Base-by-base conservation (phyloP, 2,888 invertebrate genomes). In the Acronicta aceris region DNA sequence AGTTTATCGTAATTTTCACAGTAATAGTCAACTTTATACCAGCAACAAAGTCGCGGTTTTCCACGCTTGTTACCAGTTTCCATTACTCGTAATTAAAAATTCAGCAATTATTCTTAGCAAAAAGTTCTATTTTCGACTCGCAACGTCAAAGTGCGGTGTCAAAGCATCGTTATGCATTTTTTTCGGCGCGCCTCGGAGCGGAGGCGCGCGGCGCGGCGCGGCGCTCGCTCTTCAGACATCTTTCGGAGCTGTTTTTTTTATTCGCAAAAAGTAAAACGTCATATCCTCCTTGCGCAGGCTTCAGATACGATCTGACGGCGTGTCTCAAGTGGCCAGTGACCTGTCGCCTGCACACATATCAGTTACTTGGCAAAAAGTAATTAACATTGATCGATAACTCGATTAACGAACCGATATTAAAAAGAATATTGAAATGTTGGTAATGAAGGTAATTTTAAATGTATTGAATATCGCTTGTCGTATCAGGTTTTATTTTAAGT, bases 211-310 rank as follows among this genome's bases (percentile, higher is more conserved):
- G n/a, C n/a, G n/a, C n/a, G n/a, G n/a, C n/a, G 80, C 84, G 72
- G 65, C 60, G 80, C 84, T 68, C 60, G 80, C 88, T 84, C 91
- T 91, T 90, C 89, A 92, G 90, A 91, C 90, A 83, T 88, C 88
- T 90, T 88, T 89, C 80, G 82, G 81, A 75, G 82, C 76, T 60
- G 72, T 83, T 76, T 74, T 86, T 82, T 33, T 83, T 74, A 70
- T 61, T 57, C 75, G 83, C 83, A 90, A 91, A 91, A 91, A 86
- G 84, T 85, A 87, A 87, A 89, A 77, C 83, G 89, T 89, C 89
- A 88, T 88, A 89, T 88, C 86, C 86, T 83, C 81, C 82, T 79
- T 76, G 82, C 74, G 59, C 77, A 71, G 77, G 65, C 76, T 78
- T 79, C 81, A 85, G 90, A 89, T 88, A 87, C 82, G 85, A 91